These are phyloP conservation scores for Drosophila phalerata DNA, from an alignment of 2,888 invertebrate species.

Conservation along the genomic window DNA sequence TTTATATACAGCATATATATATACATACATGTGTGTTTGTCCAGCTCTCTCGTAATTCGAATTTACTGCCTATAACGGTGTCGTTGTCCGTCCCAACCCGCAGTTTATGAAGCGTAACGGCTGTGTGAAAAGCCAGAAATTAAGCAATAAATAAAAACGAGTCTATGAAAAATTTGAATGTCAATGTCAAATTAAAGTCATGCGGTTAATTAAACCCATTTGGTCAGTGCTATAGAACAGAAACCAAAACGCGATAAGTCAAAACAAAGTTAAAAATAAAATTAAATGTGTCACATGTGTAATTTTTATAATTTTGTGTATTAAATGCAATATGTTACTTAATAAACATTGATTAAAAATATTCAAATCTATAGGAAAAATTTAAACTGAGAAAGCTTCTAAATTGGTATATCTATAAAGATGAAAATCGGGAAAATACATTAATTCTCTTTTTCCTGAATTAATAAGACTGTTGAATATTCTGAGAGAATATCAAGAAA, in stretches of 20 bases:
- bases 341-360: neutral
- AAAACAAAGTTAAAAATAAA: neutral
- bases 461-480: neutral
- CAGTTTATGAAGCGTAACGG: constrained; percentile 25
- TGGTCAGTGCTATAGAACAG: neutral
- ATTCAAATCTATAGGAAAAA: neutral
- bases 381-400: neutral
- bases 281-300: constrained; percentile 8
- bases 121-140: constrained; percentile 40
- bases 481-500: neutral
- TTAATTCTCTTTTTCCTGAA: too few species aligned
- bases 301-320: neutral
- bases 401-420: neutral
- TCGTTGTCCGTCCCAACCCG: constrained; percentile 29
- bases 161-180: constrained; percentile 62
- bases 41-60: constrained; percentile 35
- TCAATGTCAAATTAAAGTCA: constrained; percentile 79
- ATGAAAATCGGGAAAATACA: too few species aligned
- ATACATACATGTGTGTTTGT: constrained; percentile 3
- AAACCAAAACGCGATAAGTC: constrained; percentile 3
- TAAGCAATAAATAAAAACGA: constrained; percentile 40
- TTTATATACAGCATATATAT: constrained; percentile 1
- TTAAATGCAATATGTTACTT: neutral
- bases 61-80: constrained; percentile 57
- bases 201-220: constrained; percentile 58